Conservation (phyloP, 2,113 vertebrate species). For the Butorides virescens region DNA sequence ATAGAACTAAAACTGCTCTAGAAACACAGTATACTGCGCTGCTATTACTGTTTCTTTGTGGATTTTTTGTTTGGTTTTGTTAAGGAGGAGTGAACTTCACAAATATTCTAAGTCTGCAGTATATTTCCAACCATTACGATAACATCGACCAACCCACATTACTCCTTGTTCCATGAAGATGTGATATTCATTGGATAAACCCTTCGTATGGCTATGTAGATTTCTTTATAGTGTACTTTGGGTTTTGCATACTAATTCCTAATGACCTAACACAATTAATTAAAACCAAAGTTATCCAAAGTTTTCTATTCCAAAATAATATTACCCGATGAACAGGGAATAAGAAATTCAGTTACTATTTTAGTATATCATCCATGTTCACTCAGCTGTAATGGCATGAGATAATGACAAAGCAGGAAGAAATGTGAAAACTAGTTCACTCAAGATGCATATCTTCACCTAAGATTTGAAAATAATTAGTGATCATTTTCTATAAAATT, state of each 20-base stretch:
- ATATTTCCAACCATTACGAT: not conserved
- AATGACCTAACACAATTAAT: not conserved
- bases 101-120: not conserved
- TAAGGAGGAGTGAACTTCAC: not conserved
- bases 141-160: fast-evolving
- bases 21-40: not conserved
- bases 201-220: not conserved
- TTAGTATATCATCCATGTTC: not conserved
- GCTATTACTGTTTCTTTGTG: not conserved
- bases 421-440: not conserved
- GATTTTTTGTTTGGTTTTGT: not conserved
- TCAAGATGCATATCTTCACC: not conserved
- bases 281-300: not conserved
- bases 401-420: not conserved
- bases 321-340: not conserved
- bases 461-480: not conserved
- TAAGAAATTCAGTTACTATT: not conserved
- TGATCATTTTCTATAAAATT: not conserved
- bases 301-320: not conserved
- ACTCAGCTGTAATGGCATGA: not conserved
- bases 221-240: not conserved
- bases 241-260: not conserved
- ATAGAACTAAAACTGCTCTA: not conserved
- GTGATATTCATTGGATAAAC: not conserved
- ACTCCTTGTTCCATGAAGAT: not conserved